Evolutionary conservation across 2,888 invertebrate genomes (phyloP).

Genomic region (Catocala nupta): DNA sequence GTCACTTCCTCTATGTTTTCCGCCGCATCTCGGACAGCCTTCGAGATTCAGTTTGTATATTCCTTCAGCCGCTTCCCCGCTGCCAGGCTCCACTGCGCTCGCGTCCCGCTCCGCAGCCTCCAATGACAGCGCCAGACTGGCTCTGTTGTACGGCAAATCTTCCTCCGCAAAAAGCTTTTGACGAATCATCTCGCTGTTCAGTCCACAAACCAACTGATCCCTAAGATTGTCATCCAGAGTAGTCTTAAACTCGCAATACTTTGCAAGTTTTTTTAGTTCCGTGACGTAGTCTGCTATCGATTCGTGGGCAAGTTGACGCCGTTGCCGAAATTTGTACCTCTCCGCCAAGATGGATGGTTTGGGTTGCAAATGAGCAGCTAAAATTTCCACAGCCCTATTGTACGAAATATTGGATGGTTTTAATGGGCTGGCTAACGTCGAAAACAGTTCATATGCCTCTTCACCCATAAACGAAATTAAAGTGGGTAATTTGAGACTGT

Average conservation of each 20-base stretch:
- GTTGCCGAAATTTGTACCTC: slow-evolving; percentile 19
- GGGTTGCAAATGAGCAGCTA: neutral
- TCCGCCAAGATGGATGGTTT: slow-evolving; percentile 11
- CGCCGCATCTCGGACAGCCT: neutral
- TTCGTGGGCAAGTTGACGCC: slow-evolving; percentile 11
- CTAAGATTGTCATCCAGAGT: slow-evolving; percentile 13
- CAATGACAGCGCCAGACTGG: slow-evolving; percentile 5
- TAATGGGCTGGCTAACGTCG: neutral
- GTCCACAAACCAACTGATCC: slow-evolving; percentile 23
- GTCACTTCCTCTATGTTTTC: neutral
- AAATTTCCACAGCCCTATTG: neutral
- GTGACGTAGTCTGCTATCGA: no score
- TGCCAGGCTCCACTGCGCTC: slow-evolving; percentile 4
- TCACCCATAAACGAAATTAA: neutral
- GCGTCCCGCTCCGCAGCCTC: slow-evolving; percentile 29
- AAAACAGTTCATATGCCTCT: no score
- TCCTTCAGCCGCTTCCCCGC: neutral
- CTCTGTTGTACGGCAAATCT: slow-evolving; percentile 7
- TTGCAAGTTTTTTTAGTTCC: slow-evolving; percentile 9
- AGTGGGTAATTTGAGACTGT: neutral
- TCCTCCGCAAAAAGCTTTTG: slow-evolving; percentile 28
- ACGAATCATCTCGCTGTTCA: slow-evolving; percentile 19
- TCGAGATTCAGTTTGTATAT: neutral
- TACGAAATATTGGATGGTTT: neutral
- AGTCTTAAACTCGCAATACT: slow-evolving; percentile 10